Base-by-base conservation (phyloP, 2,113 vertebrate species). In the Scomber colias region DNA sequence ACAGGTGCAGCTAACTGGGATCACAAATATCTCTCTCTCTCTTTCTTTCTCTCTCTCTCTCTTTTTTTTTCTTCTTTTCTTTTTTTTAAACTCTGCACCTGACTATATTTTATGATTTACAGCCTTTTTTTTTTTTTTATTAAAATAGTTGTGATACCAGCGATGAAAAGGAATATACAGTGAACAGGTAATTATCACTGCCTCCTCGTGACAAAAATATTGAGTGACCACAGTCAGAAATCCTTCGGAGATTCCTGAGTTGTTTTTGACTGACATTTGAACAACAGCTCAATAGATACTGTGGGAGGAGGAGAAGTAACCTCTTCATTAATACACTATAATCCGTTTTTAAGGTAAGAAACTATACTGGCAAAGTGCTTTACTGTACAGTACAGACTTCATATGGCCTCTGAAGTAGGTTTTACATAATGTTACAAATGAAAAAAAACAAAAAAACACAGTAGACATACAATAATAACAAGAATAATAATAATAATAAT, bases 321-420 rank as follows among this genome's bases (percentile, higher is more conserved):
- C 48, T 70, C 76, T 68, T 46, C 21, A 73, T 71, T 50, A 71
- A 82, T 54, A 78, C 71, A 67, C 75, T 65, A 77, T 19, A 31
- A 60, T 88, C 64, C 61, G 31, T 75, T 79, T 79, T 59, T 21
- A 21, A 77, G 35, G 44, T 90, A 88, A 84, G 81, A 90, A 92
- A 87, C 72, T 83, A 87, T 83, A 85, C 72, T 88, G 82, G 81
- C 86, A 93, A 93, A 93, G 93, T 94, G 92, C 92, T 94, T 40
- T 88, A 70, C 85, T 91, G 84, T 89, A 92, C 89, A 90, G 90
- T 92, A 90, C 86, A 87, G 89, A 91, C 89, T 85, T 87, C 35
- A 81, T 90, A 89, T 92, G 89, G 89, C 90, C 89, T 90, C 86
- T 85, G 77, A 89, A 77, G 73, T 85, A 75, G 54, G 17, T 75